Evolutionary conservation across 1,140 invertebrate genomes (phyloP).

Genomic region (Calycopis cecrops): DNA sequence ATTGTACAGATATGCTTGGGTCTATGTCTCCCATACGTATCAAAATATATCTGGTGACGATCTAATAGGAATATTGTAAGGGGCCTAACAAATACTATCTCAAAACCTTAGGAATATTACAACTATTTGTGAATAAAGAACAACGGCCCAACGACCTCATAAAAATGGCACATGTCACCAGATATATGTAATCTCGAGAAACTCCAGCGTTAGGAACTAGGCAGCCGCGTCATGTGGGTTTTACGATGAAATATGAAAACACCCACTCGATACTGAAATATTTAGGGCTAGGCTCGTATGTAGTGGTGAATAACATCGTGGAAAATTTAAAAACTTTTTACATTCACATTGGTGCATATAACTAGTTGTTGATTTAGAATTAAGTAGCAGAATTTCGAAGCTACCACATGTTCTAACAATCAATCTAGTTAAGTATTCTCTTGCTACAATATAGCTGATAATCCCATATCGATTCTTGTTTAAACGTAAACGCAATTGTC

Average conservation of each 20-base stretch:
- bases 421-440: no score
- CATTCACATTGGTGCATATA: background rate
- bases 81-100: background rate
- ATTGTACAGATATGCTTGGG: background rate
- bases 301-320: background rate
- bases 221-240: slow-evolving; percentile 1
- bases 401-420: no score
- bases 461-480: no score
- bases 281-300: background rate
- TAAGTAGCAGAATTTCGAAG: no score
- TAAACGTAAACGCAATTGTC: no score
- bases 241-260: slow-evolving; percentile 6
- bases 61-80: no score
- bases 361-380: background rate
- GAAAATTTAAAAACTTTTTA: background rate
- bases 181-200: background rate
- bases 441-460: no score
- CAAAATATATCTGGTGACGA: background rate
- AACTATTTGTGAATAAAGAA: background rate
- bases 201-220: background rate
- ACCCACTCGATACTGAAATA: background rate
- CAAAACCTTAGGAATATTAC: background rate
- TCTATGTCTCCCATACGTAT: background rate
- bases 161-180: slow-evolving; percentile 2
- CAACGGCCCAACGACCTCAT: background rate